phyloP scores from a whole-genome alignment of 2,888 invertebrate species.

The Ophion slaviceki region DNA sequence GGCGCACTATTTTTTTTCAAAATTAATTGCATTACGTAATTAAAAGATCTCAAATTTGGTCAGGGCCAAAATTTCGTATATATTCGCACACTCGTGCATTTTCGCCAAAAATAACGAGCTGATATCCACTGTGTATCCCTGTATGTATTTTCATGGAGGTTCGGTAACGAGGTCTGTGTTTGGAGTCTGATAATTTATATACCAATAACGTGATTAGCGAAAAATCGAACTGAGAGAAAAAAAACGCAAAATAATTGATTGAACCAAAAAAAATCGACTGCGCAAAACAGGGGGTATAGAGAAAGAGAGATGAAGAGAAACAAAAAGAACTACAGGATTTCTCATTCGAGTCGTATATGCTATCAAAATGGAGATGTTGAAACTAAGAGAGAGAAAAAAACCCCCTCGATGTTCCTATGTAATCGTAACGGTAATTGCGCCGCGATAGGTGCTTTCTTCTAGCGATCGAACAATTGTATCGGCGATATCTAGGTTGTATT shows the following conservation, averaged over 20 bases:
- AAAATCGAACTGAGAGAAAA: slow-evolving; percentile 13
- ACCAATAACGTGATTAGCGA: slow-evolving; percentile 32
- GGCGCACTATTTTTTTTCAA: no score
- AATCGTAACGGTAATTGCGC: slow-evolving; percentile 57
- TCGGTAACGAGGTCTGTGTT: slow-evolving; percentile 26
- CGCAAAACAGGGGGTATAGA: neutral
- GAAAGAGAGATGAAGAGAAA: neutral
- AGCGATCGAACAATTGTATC: slow-evolving; percentile 1
- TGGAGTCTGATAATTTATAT: slow-evolving; percentile 40
- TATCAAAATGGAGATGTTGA: neutral
- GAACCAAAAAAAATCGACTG: slow-evolving; percentile 15
- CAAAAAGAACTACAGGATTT: neutral
- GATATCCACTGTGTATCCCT: neutral
- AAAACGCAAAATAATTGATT: neutral
- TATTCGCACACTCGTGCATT: neutral
- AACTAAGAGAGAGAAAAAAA: slow-evolving; percentile 20
- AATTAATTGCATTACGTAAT: no score
- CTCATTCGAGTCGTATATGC: slow-evolving; percentile 73
- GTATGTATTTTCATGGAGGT: slow-evolving; percentile 16
- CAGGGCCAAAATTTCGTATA: no score
- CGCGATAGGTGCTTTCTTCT: slow-evolving; percentile 10
- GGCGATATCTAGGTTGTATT: slow-evolving; percentile 18
- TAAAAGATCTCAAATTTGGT: no score
- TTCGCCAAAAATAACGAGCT: neutral
- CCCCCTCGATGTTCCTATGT: slow-evolving; percentile 73